Percentiles rank a stretch among this genome's conserved stretches.
Evolutionary conservation across 1,140 invertebrate genomes (phyloP).

Genomic region (Euwallacea fornicatus): DNA sequence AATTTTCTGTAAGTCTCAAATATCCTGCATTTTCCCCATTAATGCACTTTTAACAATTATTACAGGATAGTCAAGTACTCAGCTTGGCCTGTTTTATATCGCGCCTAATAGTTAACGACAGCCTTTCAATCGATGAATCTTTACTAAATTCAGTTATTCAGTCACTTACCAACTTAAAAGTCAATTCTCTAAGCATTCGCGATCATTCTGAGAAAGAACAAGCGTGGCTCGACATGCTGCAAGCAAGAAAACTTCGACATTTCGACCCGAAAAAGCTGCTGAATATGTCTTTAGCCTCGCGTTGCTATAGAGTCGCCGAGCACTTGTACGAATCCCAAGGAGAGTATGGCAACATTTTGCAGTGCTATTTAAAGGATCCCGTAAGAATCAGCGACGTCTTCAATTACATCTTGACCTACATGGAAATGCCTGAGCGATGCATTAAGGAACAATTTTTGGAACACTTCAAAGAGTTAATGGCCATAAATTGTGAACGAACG

Average conservation of each 20-base stretch:
- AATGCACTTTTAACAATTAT: background rate
- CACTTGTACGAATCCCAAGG: slow-evolving; percentile 54
- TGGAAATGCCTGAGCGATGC: slow-evolving; percentile 57
- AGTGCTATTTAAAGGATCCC: slow-evolving; percentile 57
- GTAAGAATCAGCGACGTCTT: slow-evolving; percentile 71
- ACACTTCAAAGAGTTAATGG: slow-evolving; percentile 52
- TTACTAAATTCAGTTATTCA: slow-evolving; percentile 54
- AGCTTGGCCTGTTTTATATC: slow-evolving; percentile 58
- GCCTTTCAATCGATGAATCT: slow-evolving; percentile 53
- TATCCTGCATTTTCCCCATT: no score
- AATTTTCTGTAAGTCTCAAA: slow-evolving; percentile 62
- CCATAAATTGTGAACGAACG: slow-evolving; percentile 55
- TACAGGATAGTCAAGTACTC: slow-evolving; percentile 57
- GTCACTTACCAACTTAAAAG: slow-evolving; percentile 51
- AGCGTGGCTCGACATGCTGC: slow-evolving; percentile 75
- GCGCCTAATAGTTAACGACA: slow-evolving; percentile 55
- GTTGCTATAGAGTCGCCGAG: slow-evolving; percentile 57
- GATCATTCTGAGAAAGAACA: slow-evolving; percentile 75
- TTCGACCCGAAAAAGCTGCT: slow-evolving; percentile 55
- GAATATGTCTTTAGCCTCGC: slow-evolving; percentile 51
- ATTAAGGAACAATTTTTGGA: slow-evolving; percentile 56
- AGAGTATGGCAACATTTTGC: slow-evolving; percentile 55
- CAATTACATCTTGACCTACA: slow-evolving; percentile 72
- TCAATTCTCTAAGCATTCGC: slow-evolving; percentile 45
- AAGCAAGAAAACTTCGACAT: slow-evolving; percentile 66